Evolutionary conservation across 1,140 invertebrate species (phyloP).

Genomic region (Diploscapter pachys): DNA sequence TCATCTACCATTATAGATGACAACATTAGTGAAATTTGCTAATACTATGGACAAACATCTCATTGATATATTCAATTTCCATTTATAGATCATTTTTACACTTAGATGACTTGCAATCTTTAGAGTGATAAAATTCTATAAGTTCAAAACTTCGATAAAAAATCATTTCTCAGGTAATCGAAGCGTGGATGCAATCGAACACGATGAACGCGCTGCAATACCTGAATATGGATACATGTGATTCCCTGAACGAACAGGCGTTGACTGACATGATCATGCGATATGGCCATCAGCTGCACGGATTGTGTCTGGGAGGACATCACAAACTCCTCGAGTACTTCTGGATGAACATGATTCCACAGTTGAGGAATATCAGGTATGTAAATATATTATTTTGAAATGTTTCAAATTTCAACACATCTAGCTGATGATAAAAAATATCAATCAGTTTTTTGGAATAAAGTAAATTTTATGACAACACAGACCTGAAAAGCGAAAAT

Average conservation of each 20-base stretch:
- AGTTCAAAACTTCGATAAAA: too few relatives aligned
- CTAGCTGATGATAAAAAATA: not conserved
- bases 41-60: too few relatives aligned
- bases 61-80: too few relatives aligned
- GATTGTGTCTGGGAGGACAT: slow-evolving; percentile 86
- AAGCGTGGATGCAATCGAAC: slow-evolving; percentile 81
- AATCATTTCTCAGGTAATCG: slow-evolving; percentile 68
- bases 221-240: slow-evolving; percentile 86
- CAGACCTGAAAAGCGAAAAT: not conserved
- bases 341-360: slow-evolving; percentile 63
- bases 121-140: too few relatives aligned
- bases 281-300: slow-evolving; percentile 80
- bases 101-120: too few relatives aligned
- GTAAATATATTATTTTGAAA: slow-evolving; percentile 16
- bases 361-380: slow-evolving; percentile 63
- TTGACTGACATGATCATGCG: slow-evolving; percentile 83
- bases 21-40: too few relatives aligned
- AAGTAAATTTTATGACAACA: not conserved
- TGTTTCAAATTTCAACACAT: not conserved
- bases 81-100: too few relatives aligned
- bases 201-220: slow-evolving; percentile 80
- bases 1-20: too few relatives aligned
- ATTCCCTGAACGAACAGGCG: slow-evolving; percentile 87
- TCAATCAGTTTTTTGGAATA: not conserved
- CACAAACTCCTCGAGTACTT: slow-evolving; percentile 75